phyloP scores from a whole-genome alignment of 2,888 invertebrate genomes.

The Sinohyriopsis cumingii region DNA sequence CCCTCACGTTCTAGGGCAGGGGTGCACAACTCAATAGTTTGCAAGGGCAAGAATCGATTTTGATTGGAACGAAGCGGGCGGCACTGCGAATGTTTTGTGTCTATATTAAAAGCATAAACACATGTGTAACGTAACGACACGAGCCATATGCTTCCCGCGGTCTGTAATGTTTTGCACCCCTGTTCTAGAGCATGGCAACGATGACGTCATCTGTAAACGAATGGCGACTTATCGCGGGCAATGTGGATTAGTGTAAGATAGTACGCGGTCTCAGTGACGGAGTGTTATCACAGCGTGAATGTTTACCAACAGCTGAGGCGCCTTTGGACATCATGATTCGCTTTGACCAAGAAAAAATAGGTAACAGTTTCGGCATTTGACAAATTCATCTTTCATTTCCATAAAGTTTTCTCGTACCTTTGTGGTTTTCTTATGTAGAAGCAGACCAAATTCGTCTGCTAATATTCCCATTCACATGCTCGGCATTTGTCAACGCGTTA shows the following conservation, averaged over 20 bases:
- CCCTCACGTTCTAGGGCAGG: no score
- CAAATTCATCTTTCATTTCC: not conserved
- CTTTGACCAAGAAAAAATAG: conserved; percentile 29
- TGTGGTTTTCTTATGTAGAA: no score
- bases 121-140: no score
- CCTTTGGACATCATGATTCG: conserved; percentile 32
- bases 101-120: conserved; percentile 6
- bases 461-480: no score
- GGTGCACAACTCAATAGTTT: no score
- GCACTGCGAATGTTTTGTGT: not conserved
- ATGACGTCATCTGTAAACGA: conserved; percentile 52
- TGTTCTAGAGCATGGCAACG: conserved; percentile 27
- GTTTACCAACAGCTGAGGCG: conserved; percentile 8
- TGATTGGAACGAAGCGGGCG: conserved; percentile 6
- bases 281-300: conserved; percentile 4
- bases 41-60: no score
- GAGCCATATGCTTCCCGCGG: no score
- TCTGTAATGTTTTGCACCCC: no score
- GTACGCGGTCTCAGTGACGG: conserved; percentile 4
- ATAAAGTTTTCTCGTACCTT: no score
- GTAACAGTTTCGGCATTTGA: conserved; percentile 5
- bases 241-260: conserved; percentile 4
- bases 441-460: no score
- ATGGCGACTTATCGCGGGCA: conserved; percentile 36
- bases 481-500: no score